A percentile compares a stretch with the other conserved stretches of the same genome.
phyloP scores from a whole-genome alignment of 2,888 invertebrate species.

The Seira musarum region DNA sequence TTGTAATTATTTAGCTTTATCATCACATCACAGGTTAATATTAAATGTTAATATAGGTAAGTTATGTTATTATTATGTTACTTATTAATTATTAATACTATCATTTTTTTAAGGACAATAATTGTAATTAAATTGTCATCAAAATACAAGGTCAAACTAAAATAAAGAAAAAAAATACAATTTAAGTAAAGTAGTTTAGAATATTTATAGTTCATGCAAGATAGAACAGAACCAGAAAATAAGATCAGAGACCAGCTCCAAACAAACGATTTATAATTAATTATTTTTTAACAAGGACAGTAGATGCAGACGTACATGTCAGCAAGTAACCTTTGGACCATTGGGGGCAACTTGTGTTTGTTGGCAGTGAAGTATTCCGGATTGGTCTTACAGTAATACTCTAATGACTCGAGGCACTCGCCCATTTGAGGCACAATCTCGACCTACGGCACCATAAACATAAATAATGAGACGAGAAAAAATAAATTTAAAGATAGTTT shows the following conservation, averaged over 20 bases:
- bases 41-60: neutral
- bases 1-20: neutral
- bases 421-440: constrained; percentile 65
- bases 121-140: no score
- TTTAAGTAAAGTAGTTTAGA: no score
- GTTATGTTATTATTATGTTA: neutral
- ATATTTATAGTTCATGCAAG: no score
- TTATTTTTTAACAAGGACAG: constrained; percentile 41
- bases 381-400: constrained; percentile 48
- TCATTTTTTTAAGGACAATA: no score
- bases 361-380: constrained; percentile 52
- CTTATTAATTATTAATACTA: no score
- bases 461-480: constrained; percentile 28
- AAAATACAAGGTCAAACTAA: no score
- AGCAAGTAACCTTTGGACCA: constrained; percentile 59
- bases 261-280: no score
- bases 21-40: constrained; percentile 4
- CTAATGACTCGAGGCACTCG: constrained; percentile 60
- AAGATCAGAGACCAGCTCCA: no score
- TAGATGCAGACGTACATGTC: constrained; percentile 65
- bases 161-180: no score
- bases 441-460: constrained; percentile 42
- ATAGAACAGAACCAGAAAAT: no score
- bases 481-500: constrained; percentile 11
- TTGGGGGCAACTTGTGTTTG: constrained; percentile 56